These are phyloP conservation scores for Callithrix jacchus DNA, from an alignment of 2,113 vertebrate species.

Conservation along the genomic window DNA sequence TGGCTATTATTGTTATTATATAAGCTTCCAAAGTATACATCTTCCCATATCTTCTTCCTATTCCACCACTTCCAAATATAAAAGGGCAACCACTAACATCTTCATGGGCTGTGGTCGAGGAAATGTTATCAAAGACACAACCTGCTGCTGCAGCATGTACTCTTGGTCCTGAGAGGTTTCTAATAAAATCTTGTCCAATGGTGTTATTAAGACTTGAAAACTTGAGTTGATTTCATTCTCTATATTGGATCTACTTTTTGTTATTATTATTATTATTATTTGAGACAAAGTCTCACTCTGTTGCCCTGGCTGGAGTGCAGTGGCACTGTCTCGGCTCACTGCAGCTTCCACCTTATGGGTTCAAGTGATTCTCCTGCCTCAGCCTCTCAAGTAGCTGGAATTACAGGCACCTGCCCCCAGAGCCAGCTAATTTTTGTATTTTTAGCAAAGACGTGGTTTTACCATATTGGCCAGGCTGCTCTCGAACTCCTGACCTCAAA, in stretches of 20 bases:
- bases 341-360: no score
- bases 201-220: constrained; percentile 12
- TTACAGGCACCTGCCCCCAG: no score
- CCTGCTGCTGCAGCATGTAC: not conserved
- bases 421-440: no score
- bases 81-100: not conserved
- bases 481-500: no score
- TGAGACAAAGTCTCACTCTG: no score
- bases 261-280: not conserved
- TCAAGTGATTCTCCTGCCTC: no score
- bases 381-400: no score
- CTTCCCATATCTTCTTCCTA: not conserved
- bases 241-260: not conserved
- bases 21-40: not conserved
- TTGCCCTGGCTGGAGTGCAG: no score
- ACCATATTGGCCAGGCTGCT: no score
- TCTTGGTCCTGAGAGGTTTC: not conserved
- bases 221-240: not conserved
- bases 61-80: not conserved
- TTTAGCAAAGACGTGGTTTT: no score
- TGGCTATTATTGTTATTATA: not conserved
- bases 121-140: not conserved
- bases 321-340: no score
- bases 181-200: not conserved
- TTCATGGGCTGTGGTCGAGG: not conserved